These are phyloP conservation scores for Phrynocephalus guinanensis DNA, from an alignment of 2,797 vertebrate genomes.

Conservation along the genomic window DNA sequence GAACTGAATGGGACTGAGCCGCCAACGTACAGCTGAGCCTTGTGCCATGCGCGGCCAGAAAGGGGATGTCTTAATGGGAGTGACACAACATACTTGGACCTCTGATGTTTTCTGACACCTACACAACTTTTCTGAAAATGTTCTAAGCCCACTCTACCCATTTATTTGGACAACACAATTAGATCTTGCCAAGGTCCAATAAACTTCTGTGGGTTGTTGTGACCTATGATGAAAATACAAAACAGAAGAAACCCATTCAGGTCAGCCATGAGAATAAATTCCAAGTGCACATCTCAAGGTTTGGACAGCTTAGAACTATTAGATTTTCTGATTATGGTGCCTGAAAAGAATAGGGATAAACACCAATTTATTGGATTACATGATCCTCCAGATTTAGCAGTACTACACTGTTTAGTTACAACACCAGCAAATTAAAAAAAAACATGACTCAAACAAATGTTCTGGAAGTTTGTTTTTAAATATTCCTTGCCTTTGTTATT, in stretches of 20 bases:
- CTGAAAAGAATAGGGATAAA: background rate
- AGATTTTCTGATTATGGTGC: background rate
- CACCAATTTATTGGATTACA: background rate
- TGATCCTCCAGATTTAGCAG: constrained; percentile 21
- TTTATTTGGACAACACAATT: no score
- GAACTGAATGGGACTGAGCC: no score
- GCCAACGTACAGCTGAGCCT: no score
- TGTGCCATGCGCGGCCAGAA: no score
- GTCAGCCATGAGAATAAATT: background rate
- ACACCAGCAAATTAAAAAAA: background rate
- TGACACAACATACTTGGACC: no score
- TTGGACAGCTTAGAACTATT: background rate
- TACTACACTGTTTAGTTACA: background rate
- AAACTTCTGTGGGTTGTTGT: background rate
- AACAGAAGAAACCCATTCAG: background rate
- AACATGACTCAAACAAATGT: background rate
- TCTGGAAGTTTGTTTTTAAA: background rate
- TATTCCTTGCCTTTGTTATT: background rate
- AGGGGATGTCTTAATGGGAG: no score
- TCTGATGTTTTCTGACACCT: no score
- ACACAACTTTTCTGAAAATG: no score
- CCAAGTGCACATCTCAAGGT: background rate
- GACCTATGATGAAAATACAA: background rate
- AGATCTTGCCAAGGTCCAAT: no score
- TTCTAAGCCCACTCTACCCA: no score